Conservation (phyloP, 2,888 invertebrate species). For the Troides aeacus region DNA sequence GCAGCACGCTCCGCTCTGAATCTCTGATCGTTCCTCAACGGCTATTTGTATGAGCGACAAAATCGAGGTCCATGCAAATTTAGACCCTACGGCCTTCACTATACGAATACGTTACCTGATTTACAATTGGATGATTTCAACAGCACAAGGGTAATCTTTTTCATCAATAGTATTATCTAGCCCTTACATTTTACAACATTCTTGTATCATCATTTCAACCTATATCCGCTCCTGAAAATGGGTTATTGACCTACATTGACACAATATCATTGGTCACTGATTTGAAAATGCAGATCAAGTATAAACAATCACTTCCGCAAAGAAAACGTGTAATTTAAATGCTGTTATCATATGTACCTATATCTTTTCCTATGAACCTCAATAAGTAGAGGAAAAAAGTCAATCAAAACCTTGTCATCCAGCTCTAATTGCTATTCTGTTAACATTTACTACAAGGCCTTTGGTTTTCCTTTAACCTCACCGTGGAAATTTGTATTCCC, state of each 20-base stretch:
- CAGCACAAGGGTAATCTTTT: neutral
- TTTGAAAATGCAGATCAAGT: too few species aligned
- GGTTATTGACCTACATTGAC: too few species aligned
- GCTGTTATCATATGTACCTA: too few species aligned
- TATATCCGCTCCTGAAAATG: too few species aligned
- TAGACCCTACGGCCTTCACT: constrained; percentile 55
- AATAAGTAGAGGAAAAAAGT: constrained; percentile 18
- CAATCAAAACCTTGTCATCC: constrained; percentile 6
- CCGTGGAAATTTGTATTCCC: constrained; percentile 10
- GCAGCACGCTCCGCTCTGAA: constrained; percentile 51
- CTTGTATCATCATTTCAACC: too few species aligned
- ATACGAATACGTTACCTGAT: constrained; percentile 43
- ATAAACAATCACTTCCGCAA: too few species aligned
- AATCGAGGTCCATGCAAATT: constrained; percentile 52
- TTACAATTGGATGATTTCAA: constrained; percentile 29
- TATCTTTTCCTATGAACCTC: neutral
- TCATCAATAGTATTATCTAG: too few species aligned
- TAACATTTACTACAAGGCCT: constrained; percentile 15
- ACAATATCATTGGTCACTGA: too few species aligned
- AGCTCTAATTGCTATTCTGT: constrained; percentile 14
- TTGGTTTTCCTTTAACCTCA: neutral
- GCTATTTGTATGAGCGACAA: constrained; percentile 51
- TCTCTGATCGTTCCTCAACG: constrained; percentile 49
- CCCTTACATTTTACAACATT: too few species aligned
- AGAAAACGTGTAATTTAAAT: too few species aligned